Evolutionary conservation across 2,797 vertebrate species (phyloP).

Genomic region (Cyclopterus lumpus): DNA sequence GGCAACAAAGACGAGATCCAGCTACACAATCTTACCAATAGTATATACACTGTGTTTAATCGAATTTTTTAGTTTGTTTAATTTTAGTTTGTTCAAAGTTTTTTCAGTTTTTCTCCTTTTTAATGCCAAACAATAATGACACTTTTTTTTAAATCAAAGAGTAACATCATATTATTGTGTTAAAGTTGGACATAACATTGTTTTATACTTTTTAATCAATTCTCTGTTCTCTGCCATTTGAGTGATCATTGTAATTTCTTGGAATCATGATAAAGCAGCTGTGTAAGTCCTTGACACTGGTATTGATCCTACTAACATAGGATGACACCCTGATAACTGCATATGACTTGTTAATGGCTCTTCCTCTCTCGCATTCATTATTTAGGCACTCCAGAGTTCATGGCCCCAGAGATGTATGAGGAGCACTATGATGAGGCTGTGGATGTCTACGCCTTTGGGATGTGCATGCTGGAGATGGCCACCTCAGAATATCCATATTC

Average conservation of each 20-base stretch:
- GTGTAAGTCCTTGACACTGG: not conserved
- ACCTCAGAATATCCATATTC: slow-evolving; percentile 99
- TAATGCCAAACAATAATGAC: not conserved
- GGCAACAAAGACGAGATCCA: not conserved
- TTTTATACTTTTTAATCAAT: not conserved
- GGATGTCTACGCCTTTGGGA: slow-evolving; percentile 98
- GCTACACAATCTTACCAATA: not conserved
- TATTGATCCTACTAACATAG: slow-evolving; percentile 24
- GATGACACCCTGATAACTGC: slow-evolving; percentile 24
- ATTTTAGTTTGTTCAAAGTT: not conserved
- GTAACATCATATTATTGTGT: not conserved
- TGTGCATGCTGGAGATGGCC: slow-evolving; percentile 99
- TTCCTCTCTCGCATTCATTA: slow-evolving; percentile 26
- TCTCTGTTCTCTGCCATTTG: not conserved
- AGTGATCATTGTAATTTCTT: not conserved
- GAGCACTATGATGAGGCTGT: slow-evolving; percentile 98
- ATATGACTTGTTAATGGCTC: slow-evolving; percentile 10
- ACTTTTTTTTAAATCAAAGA: not conserved
- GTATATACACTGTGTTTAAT: not conserved
- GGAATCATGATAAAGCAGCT: not conserved
- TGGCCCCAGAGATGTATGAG: slow-evolving; percentile 99
- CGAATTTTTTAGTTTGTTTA: too few species aligned
- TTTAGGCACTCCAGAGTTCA: slow-evolving; percentile 97
- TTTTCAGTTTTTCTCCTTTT: not conserved
- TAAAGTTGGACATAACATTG: not conserved